These are phyloP conservation scores for Rhynchotus rufescens DNA, from an alignment of 2,797 vertebrate genomes.

Conservation along the genomic window DNA sequence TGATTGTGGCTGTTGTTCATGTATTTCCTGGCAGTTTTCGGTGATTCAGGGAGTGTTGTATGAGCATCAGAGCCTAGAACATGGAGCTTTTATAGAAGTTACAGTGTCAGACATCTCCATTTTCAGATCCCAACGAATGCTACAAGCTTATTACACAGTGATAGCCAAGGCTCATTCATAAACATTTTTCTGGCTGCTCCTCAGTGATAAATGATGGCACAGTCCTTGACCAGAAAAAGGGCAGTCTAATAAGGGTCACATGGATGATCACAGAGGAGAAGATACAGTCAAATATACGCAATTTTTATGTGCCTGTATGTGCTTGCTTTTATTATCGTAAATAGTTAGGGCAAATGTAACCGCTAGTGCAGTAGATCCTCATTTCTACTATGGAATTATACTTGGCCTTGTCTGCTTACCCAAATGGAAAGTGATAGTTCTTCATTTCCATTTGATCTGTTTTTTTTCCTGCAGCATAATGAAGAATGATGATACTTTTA, in stretches of 20 bases:
- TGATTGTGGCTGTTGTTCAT: background rate
- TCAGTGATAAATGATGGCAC: background rate
- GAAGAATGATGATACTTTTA: constrained; percentile 73
- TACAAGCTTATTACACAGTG: background rate
- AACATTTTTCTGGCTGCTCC: background rate
- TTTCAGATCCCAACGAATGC: background rate
- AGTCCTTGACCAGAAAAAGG: background rate
- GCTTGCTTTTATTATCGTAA: constrained; percentile 1
- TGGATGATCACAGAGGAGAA: background rate
- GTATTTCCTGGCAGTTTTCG: background rate
- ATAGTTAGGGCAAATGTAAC: background rate
- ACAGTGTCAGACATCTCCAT: background rate
- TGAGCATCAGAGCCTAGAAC: background rate
- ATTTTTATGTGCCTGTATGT: background rate
- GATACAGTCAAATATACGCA: background rate
- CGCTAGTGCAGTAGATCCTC: constrained; percentile 33
- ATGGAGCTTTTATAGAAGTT: background rate
- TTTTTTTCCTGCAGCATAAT: constrained; percentile 55
- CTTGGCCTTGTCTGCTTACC: background rate
- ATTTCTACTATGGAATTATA: constrained; percentile 21
- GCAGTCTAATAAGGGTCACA: background rate
- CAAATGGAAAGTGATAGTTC: constrained; percentile 40
- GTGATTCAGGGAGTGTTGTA: background rate
- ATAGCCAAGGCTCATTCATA: background rate
- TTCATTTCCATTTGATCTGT: constrained; percentile 65